Evolutionary conservation across 2,888 invertebrate species (phyloP), one percentile per base, ranked within the genome.

Genomic region (Napeogenes inachia): DNA sequence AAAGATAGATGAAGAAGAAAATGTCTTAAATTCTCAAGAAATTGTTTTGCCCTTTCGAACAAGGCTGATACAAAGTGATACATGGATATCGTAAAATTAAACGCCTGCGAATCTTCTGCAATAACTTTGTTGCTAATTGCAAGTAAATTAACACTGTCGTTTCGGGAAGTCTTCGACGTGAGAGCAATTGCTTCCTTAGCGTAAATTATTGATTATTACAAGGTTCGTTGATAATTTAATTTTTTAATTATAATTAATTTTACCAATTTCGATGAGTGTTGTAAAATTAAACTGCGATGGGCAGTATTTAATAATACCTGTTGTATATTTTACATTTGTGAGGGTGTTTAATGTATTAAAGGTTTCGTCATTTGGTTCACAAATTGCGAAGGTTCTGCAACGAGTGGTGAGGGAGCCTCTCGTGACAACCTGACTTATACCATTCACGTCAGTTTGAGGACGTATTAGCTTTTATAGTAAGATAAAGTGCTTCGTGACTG

Each of bases 401-500:
- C 59, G 45, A 63, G 55, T 57, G 32, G 45, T 59, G 58, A 59
- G 38, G 47, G 56, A 53, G 56, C 56, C 55, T 62, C 53, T 62
- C 53, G 58, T 60, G 63, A 64, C 63, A 63, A 60, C 55, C 60
- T 47, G 45, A 64, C 61, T 68, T 61, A 67, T 63, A 64, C 65
- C 64, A 68, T 69, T 64, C 62, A 61, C 62, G 68, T 71, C 71
- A 65, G 68, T 70, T 68, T 65, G 68, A 67, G 59, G 63, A 62
- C 68, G 65, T 67, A 70, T 71, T 68, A 72, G 68, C 64, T 66
- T 66, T 68, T 71, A 68, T 64, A 65, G 67, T 56, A 68, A 68
- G 67, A 67, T 70, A 69, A 67, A 72, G 63, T 64, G 65, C 56
- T 63, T 71, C 73, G 73, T 71, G 72, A 73, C 71, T 71, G 57